These are phyloP conservation scores for Sigmodon hispidus DNA, from an alignment of 2,113 vertebrate genomes.

Conservation along the genomic window DNA sequence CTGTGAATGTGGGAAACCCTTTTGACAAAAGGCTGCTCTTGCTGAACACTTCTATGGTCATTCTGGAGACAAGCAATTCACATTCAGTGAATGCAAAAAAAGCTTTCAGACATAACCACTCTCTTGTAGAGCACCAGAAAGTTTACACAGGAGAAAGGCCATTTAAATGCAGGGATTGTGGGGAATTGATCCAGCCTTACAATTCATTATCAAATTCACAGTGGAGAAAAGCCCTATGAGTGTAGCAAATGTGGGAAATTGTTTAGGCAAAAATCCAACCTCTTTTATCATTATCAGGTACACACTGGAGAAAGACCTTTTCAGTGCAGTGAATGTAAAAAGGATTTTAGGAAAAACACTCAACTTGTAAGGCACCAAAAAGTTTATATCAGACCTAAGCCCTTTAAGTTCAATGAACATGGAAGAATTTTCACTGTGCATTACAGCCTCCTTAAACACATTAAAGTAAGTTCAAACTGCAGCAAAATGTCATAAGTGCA, in stretches of 20 bases:
- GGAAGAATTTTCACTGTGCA: not conserved
- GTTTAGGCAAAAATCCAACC: conserved; percentile 70
- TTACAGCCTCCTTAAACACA: conserved; percentile 12
- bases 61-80: no score
- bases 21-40: no score
- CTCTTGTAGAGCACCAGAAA: not conserved
- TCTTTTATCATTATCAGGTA: conserved; percentile 68
- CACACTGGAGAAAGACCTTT: not conserved
- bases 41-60: no score
- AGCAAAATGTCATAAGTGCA: conserved; percentile 11
- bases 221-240: conserved; percentile 61
- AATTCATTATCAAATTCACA: conserved; percentile 56
- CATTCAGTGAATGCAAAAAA: no score
- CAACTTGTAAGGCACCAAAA: conserved; percentile 16
- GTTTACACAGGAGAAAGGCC: conserved; percentile 70
- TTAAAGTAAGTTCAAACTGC: conserved; percentile 46
- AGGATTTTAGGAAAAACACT: conserved; percentile 34
- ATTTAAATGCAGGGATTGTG: conserved; percentile 75
- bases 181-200: not conserved
- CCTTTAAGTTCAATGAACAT: not conserved
- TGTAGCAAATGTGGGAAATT: conserved; percentile 56
- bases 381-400: conserved; percentile 26
- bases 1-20: no score
- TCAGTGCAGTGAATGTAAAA: conserved; percentile 16
- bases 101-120: no score